Base-by-base conservation (phyloP, 2,888 invertebrate genomes). In the Punctoribates punctum region DNA sequence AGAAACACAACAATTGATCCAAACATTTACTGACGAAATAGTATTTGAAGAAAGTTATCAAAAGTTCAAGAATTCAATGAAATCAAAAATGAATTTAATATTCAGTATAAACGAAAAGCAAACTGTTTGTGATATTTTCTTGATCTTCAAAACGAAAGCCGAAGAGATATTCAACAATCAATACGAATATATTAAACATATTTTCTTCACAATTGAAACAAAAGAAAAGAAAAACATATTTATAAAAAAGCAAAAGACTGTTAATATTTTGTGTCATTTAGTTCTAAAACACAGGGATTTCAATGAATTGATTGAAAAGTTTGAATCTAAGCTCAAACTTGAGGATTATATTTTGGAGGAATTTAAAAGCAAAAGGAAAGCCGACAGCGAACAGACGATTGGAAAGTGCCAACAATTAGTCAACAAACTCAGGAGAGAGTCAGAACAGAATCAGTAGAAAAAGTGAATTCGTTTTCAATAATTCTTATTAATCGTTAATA, bases 151-250 rank as follows among this genome's bases (percentile, higher is more conserved):
- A 20, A 65, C 38, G 6, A 65, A 38, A 38, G 34, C 38, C 11
- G 65, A 65, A 38, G 5, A 34, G n/a, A 65, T 65, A 27, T 65
- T 65, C 38, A 8, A 9, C 1, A 65, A 65, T 34, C 65, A 65
- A 65, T 38, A 5, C 1, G 6, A 38, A 20, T 65, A 34, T 65
- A 17, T 65, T 11, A 15, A 38, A 11, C n/a, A n/a, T n/a, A n/a
- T n/a, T n/a, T 34, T 65, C 5, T 51, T 51, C 20, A 42, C 8
- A 42, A 42, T 8, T 9, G 51, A 51, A 51, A 51, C 5, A 11
- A 9, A 51, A 51, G 20, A 51, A 2, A 51, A 51, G n/a, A 20
- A n/a, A n/a, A 20, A n/a, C 2, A n/a, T n/a, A 51, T 4, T 3
- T 9, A 2, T 5, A 20, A 51, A 51, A 51, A 20, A 6, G 20